Percentiles rank a stretch among this genome's conserved stretches.
phyloP scores from a whole-genome alignment of 2,888 invertebrate genomes.

The Creontiades dilutus region DNA sequence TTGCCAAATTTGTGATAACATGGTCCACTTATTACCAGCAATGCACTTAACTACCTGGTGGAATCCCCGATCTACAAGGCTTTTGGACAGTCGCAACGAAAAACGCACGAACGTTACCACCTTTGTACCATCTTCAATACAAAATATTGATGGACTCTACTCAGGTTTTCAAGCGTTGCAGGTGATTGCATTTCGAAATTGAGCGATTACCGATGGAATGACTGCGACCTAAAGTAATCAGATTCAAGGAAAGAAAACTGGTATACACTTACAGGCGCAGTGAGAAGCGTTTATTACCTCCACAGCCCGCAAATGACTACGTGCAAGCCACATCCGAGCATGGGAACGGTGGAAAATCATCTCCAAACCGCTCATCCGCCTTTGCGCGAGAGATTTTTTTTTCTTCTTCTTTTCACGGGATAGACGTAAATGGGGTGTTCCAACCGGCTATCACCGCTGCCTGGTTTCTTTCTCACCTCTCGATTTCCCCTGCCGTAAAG shows the following conservation, averaged over 20 bases:
- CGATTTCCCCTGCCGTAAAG: constrained; percentile 23
- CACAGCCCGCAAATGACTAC: constrained; percentile 31
- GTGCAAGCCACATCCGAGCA: constrained; percentile 12
- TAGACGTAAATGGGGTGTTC: not conserved
- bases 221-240: not conserved
- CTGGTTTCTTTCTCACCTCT: constrained; percentile 28
- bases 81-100: no score
- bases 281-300: constrained; percentile 30
- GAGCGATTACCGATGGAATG: not conserved
- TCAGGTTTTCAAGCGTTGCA: not conserved
- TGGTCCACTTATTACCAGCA: no score
- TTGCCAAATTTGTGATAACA: no score
- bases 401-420: not conserved
- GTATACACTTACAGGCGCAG: constrained; percentile 1
- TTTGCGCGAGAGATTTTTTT: not conserved
- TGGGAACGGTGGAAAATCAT: constrained; percentile 1
- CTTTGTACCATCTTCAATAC: no score
- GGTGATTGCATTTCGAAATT: constrained; percentile 5
- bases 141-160: no score
- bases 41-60: no score
- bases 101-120: no score
- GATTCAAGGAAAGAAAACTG: not conserved
- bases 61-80: no score
- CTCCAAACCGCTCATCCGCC: constrained; percentile 40
- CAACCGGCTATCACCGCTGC: not conserved